Percentiles rank a stretch among this genome's conserved stretches.
Evolutionary conservation across 1,140 invertebrate genomes (phyloP).

Genomic region (Helicoverpa zea): DNA sequence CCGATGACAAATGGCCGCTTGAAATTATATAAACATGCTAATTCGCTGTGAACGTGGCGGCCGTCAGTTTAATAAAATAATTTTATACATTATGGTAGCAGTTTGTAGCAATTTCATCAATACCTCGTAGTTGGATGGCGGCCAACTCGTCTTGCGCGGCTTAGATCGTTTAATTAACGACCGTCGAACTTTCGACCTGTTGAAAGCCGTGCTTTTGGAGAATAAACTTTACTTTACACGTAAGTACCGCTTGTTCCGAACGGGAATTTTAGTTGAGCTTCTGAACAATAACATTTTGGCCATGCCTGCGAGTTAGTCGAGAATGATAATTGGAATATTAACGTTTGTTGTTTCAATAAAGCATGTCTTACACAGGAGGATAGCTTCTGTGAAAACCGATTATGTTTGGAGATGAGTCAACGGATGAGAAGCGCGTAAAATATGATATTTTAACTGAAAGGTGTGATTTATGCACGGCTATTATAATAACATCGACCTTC

Average conservation of each 20-base stretch:
- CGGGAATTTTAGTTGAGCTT: constrained; percentile 45
- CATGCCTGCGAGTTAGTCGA: constrained; percentile 14
- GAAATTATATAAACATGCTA: constrained; percentile 67
- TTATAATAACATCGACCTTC: constrained; percentile 51
- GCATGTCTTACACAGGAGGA: constrained; percentile 8
- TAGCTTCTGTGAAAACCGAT: constrained; percentile 31
- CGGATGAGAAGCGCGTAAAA: constrained; percentile 28
- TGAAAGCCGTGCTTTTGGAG: constrained; percentile 81
- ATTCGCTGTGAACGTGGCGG: constrained; percentile 62
- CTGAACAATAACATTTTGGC: constrained; percentile 29
- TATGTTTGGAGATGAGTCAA: constrained; percentile 21
- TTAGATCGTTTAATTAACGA: constrained; percentile 86
- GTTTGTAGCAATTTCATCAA: constrained; percentile 82
- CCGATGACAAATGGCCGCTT: constrained; percentile 57
- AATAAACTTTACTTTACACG: constrained; percentile 80
- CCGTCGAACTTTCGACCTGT: constrained; percentile 85
- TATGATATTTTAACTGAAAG: constrained; percentile 29
- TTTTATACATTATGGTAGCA: constrained; percentile 64
- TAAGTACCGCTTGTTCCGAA: constrained; percentile 64
- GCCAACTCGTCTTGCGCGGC: constrained; percentile 77
- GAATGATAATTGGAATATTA: constrained; percentile 35
- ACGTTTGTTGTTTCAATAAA: constrained; percentile 24
- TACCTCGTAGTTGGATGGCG: constrained; percentile 73
- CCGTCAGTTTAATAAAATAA: constrained; percentile 61
- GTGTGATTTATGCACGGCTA: constrained; percentile 35